Percentiles rank a stretch among this genome's conserved stretches.
phyloP scores from a whole-genome alignment of 64 coral and sea anemone genomes.

The Stichodactyla mertensii region DNA sequence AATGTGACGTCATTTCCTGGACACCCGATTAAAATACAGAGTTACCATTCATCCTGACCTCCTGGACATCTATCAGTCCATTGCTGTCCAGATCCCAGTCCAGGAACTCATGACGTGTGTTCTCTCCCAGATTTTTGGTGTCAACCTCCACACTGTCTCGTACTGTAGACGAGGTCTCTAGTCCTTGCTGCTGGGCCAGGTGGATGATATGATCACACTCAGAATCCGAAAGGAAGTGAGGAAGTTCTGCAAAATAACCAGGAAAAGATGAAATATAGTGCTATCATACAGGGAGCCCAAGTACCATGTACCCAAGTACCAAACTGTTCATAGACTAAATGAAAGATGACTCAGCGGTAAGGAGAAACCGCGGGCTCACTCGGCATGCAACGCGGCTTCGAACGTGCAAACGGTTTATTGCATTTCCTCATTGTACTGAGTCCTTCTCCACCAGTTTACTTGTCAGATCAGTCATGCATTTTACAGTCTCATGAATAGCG shows the following conservation, averaged over 20 bases:
- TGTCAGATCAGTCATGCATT: too few relatives aligned
- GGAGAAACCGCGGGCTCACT: too few relatives aligned
- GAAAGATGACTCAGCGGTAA: too few relatives aligned
- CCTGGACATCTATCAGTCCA: slow-evolving; percentile 40
- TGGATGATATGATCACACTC: slow-evolving; percentile 69
- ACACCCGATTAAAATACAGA: neutral
- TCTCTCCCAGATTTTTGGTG: slow-evolving; percentile 29
- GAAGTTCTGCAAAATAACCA: neutral
- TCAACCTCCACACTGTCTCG: slow-evolving; percentile 49
- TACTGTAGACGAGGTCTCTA: slow-evolving; percentile 55
- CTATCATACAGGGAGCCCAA: neutral
- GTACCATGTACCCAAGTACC: too few relatives aligned
- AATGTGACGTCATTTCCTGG: too few relatives aligned
- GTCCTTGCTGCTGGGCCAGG: slow-evolving; percentile 62
- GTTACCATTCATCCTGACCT: slow-evolving; percentile 23
- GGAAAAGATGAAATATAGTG: neutral
- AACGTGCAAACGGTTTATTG: too few relatives aligned
- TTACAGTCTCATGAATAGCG: neutral
- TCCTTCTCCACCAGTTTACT: too few relatives aligned
- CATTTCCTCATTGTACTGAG: too few relatives aligned
- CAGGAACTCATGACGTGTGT: slow-evolving; percentile 39
- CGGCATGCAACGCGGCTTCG: too few relatives aligned
- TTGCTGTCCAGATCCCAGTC: slow-evolving; percentile 45
- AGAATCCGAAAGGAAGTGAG: slow-evolving; percentile 55
- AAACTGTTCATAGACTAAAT: too few relatives aligned